Evolutionary conservation across 1,140 invertebrate genomes (phyloP).

Genomic region (Zaprionus ghesquierei): DNA sequence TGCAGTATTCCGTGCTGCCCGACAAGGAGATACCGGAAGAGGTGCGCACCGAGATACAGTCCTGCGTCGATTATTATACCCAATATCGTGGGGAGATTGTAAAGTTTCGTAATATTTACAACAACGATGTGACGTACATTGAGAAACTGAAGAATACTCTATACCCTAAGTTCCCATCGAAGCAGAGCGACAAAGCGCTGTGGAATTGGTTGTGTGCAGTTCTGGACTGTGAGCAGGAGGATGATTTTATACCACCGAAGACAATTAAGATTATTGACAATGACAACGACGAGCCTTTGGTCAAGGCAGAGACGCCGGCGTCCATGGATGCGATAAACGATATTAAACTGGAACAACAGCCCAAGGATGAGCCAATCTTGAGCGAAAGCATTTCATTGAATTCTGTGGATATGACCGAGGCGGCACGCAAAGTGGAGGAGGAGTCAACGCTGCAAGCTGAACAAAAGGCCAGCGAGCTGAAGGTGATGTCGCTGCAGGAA

Average conservation of each 20-base stretch:
- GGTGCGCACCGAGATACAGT: constrained; percentile 93
- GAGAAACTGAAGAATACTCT: constrained; percentile 90
- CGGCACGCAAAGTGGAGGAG: constrained; percentile 57
- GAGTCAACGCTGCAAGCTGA: constrained; percentile 57
- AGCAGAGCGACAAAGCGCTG: constrained; percentile 86
- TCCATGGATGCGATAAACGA: constrained; percentile 25
- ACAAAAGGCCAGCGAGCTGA: constrained; percentile 72
- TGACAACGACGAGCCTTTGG: constrained; percentile 50
- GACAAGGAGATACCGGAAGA: constrained; percentile 92
- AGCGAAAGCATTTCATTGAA: constrained; percentile 23
- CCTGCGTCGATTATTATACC: constrained; percentile 93
- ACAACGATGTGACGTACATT: constrained; percentile 89
- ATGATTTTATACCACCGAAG: constrained; percentile 79
- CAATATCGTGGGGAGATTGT: constrained; percentile 89
- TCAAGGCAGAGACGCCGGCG: constrained; percentile 44
- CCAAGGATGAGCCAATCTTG: constrained; percentile 51
- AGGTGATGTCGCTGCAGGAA: constrained; percentile 79
- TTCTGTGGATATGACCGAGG: constrained; percentile 46
- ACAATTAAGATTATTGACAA: constrained; percentile 77
- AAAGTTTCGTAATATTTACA: constrained; percentile 90
- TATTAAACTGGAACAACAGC: constrained; percentile 47
- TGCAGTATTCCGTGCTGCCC: constrained; percentile 92
- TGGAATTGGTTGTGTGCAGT: constrained; percentile 84
- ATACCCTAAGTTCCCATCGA: constrained; percentile 86
- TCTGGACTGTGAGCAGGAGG: constrained; percentile 75